Evolutionary conservation across 1,140 invertebrate species (phyloP), one percentile per base, ranked within the genome.

Genomic region (Lerema accius): DNA sequence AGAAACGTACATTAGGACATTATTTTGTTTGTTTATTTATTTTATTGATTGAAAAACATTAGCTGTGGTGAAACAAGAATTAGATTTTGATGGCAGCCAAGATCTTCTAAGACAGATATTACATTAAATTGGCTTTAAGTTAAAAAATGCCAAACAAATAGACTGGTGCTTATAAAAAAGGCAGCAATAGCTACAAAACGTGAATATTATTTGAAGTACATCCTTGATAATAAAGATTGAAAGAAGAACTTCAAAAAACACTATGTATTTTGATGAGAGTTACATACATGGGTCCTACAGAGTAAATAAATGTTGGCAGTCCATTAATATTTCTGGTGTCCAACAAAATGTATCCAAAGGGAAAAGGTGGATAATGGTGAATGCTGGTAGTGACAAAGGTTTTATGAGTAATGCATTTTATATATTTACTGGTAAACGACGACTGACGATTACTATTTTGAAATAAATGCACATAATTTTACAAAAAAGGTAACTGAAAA

Each of bases 211-310:
- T 58, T 61, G 23, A 14, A 32, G 17, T 13, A 32, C 28, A 65
- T 69, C n/a, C 59, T 45, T 11, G 23, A 59, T n/a, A 69, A 65
- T 50, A 51, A 55, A 55, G 46, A 28, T 49, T 66, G 37, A 50
- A 58, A 40, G 7, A 48, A 58, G 58, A 65, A 26, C 26, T 68
- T 16, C 19, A 46, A 64, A 71, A 65, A 9, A 59, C n/a, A 67
- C 68, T 14, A 45, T 69, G 40, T 69, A 61, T 51, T 55, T 69
- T 4, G 63, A 62, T 50, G 63, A 69, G 28, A 69, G 63, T 42
- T 61, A 65, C 42, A 69, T 69, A 45, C 67, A 69, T 43, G 39
- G 28, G 5, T 56, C 49, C 17, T 69, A 69, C 28, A 69, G 65
- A 40, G 4, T 62, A 40, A 53, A 55, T 50, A 65, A 58, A 55